Evolutionary conservation across 1,140 invertebrate genomes (phyloP), one percentile per base, ranked within the genome.

Genomic region (Marisa cornuarietis): DNA sequence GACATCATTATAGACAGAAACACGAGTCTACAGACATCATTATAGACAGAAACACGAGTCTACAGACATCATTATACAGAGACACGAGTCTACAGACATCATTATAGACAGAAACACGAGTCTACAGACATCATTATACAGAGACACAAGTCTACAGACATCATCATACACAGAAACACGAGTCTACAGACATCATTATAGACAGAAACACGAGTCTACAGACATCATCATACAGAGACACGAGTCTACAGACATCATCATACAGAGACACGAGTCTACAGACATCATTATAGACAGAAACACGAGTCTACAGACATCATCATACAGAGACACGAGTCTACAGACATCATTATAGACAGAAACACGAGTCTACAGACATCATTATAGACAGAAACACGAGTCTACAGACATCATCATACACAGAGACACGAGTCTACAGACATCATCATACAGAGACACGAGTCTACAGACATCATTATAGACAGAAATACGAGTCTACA

Each of bases 121-220:
- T 14, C 42, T 51, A 49, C 69, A 71, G 31, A 71, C 69, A 49
- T 51, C 42, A 8, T 51, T 31, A 49, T 51, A 71, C 69, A 71
- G 13, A 71, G 31, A 71, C 13, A 52, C 69, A 71, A n/a, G n/a
- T 14, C 42, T 51, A 49, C 69, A 71, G 31, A 71, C 69, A 49
- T 51, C 42, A 8, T 51, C 69, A 49, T 51, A 71, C 69, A 71
- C 69, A 71, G 31, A 71, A 31, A 52, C 69, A 71, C 69, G n/a
- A n/a, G n/a, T 14, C 42, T 51, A 49, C 69, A 71, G 31, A 71
- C 69, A 49, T 51, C 42, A 8, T 51, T 31, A 49, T 51, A 71
- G 13, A 71, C 69, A 71, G 31, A 71, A 31, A 52, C 69, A 71
- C 69, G n/a, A n/a, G n/a, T 14, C 42, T 51, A 49, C 69, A 71